Base-by-base conservation (phyloP, 1,140 invertebrate species). In the Drosophila carrolli region DNA sequence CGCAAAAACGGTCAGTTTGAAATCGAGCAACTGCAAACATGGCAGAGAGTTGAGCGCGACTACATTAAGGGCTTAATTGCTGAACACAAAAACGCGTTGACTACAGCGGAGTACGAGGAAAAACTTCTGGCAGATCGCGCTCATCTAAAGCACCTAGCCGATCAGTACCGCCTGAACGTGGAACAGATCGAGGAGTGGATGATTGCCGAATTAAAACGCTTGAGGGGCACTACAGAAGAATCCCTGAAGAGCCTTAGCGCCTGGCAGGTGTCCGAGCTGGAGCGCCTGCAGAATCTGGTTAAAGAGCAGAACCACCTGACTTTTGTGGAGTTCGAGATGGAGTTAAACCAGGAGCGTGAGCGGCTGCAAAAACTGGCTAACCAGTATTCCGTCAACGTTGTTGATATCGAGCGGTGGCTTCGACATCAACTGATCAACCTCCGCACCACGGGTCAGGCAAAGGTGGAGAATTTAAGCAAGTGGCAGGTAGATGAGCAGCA, bases 161-260 rank as follows among this genome's bases (percentile, higher is more conserved):
- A 81, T 48, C 85, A 92, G 38, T 92, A 92, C 61, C 85, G 86
- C 9, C 6, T 92, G 1, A 85, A 75, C 46, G 86, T 92, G 23
- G 89, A 77, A 14, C 82, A 92, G 56, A 91, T 92, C 41, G 89
- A 92, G 66, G 71, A 90, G 19, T 92, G 91, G 91, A 92, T 92
- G 85, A 80, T 91, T 11, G 54, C 81, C 0, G 91, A 92, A 32
- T 50, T 92, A 11, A 75, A 88, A n/a, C 82, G 91, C 0, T 43
- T 92, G 14, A 46, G 82, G 0, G 91, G 86, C 7, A 74, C 72
- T 23, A 84, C 89, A 0, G 78, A 80, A 32, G 70, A 68, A 4
- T 79, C 90, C 0, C 55, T 92, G 4, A 78, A 85, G 38, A 76
- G 71, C 16, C 51, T 92, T 0, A 77, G 89, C 19, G 76, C 54